Base-by-base conservation (phyloP, 2,888 invertebrate genomes). In the Mycalesis mineus region DNA sequence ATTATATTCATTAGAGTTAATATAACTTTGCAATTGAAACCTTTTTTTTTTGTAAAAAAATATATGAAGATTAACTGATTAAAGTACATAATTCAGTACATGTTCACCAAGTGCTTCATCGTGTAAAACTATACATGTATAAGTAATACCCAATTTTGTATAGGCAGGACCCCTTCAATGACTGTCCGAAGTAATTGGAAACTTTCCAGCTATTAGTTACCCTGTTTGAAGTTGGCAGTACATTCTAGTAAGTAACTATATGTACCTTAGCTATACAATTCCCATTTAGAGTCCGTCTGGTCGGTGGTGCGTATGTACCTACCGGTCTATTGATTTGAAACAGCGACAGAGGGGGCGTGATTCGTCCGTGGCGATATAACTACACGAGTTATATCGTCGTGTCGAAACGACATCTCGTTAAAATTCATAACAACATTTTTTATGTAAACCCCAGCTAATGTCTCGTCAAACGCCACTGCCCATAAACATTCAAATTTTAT, bases 301-400 rank as follows among this genome's bases (percentile, higher is more conserved):
- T 67, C 71, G 74, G 56, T 73, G 51, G 57, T 52, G 57, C 54
- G 71, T 74, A 67, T 70, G 69, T 69, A 58, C 77, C 74, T 69
- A 58, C 77, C 74, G 50, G 73, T 78, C 80, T 85, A 86, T 86
- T 84, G 86, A 86, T 84, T 82, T 71, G 73, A 75, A 71, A 71
- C 70, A 69, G 71, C 76, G 74, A 75, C 78, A 71, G 76, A 82
- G 82, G 84, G 71, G 86, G 82, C 78, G 84, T 80, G 78, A 81
- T 78, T 79, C 77, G 74, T 77, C 73, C 78, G 74, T 79, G 73
- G 75, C 78, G 66, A 58, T 57, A 58, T 52, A 49, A 41, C 48
- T 68, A 69, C 67, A 8, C 31, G 13, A 41, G 66, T 64, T 31
- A 29, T 39, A 36, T 49, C 50, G 44, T 36, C 51, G 54, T 57